Evolutionary conservation across 2,888 invertebrate species (phyloP), one percentile per base, ranked within the genome.

Genomic region (Cosmopolites sordidus): DNA sequence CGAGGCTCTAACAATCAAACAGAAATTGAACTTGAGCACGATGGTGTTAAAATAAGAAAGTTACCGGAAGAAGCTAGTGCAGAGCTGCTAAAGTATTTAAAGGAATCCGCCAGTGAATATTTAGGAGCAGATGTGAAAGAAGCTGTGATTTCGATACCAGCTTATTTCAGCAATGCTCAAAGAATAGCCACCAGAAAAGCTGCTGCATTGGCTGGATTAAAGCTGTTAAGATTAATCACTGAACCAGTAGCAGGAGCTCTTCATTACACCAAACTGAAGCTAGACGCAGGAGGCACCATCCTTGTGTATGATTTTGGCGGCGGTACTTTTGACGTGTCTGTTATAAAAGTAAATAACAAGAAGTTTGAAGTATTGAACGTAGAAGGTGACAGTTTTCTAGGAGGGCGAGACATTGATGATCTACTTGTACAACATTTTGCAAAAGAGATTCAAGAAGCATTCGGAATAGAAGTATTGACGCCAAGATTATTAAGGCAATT

Each of bases 321-420:
- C n/a, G 65, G 64, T 15, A 66, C 65, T 14, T 56, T 64, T 18
- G 64, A 66, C 37, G 60, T 66, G 5, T 63, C 64, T 1, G 42
- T 64, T n/a, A 53, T 64, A 16, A 39, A 53, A 48, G 59, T 56
- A 33, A 45, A 38, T 41, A 54, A 42, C 43, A 58, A 54, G 50
- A 58, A 11, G 1, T 59, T 43, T 60, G 56, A 29, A 54, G 55
- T 55, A n/a, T 33, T 38, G 42, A 43, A 46, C 16, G 47, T 64
- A 9, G 60, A 60, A 40, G 67, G 67, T 1, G 62, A 66, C 41
- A 54, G 59, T 5, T 59, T 63, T 54, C 56, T 68, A 16, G 68
- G 68, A 1, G 68, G 68, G 1, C 54, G 60, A 39, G 66, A 68
- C 53, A 59, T 66, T 12, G 64, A 65, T 43, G 49, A 55, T 39